Evolutionary conservation across 2,113 vertebrate genomes (phyloP), one percentile per base, ranked within the genome.

Genomic region (Pomatostomus ruficeps): DNA sequence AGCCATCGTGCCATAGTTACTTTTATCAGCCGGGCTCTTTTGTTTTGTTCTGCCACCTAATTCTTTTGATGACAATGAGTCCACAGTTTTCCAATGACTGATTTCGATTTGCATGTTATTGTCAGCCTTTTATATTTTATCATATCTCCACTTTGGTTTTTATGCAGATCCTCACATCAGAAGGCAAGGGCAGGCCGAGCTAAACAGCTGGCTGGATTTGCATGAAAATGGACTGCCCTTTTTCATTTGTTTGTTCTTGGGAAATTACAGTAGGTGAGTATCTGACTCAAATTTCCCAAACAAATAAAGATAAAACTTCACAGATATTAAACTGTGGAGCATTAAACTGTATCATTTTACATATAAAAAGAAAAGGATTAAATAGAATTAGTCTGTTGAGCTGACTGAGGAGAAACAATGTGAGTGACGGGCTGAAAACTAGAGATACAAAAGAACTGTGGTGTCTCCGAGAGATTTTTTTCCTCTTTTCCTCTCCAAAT

Each of bases 131-230:
- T 97, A 91, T 96, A 96, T 94, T 97, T 96, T 95, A 95, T 97
- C 97, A 96, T 98, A 96, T 97, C 96, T 96, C 90, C 95, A 96
- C 92, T 93, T 97, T 97, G 95, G 97, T 97, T 98, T 98, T 97
- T 97, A 98, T 98, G 97, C 98, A 97, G 98, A 98, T 98, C 97
- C 96, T 96, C 95, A 95, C 97, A 97, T 98, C 97, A 96, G 85
- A 96, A 98, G 89, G 97, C 95, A 96, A 89, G 96, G 96, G 96
- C 95, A 97, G 92, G 92, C 91, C 91, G 96, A 96, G 97, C 96
- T 93, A 97, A 98, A 98, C 98, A 98, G 98, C 98, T 98, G 98
- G 98, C 95, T 89, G 88, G 87, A 98, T 98, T 98, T 98, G 97
- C 98, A 98, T 98, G 97, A 98, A 95, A 98, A 98, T 98, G 89